Evolutionary conservation across 2,797 vertebrate genomes (phyloP), one percentile per base, ranked within the genome.

Genomic region (Phoebastria nigripes): DNA sequence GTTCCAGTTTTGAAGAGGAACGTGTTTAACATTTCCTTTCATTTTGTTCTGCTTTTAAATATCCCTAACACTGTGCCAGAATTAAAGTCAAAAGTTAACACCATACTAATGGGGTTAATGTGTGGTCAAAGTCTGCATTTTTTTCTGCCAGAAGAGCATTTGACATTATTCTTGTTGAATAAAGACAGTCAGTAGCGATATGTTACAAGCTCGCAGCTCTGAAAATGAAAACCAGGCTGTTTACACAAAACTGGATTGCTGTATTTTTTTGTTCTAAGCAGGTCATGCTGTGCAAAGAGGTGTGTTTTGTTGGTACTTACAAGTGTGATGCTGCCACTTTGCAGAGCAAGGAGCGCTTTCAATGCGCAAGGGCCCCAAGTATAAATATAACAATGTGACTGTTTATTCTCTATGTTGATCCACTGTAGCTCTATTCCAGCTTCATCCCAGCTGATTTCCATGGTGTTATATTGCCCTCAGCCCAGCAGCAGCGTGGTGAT

Each of bases 21-120:
- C 66, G 63, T 76, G 65, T 62, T 89, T 93, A 92, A 94, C 69
- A 78, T 92, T 96, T 95, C 72, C 76, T 91, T 96, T 90, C 76
- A 81, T 92, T 97, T 89, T 87, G 76, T 86, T 94, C 94, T 83
- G 61, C 92, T 95, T 96, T 96, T 93, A 96, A 96, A 91, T 90
- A 91, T 89, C 90, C 70, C 55, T 94, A 96, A 91, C 76, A 70
- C 55, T 44, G 72, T 83, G 87, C 82, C 84, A 93, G 87, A 91
- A 92, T 28, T 89, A 78, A 94, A 97, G 96, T 94, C 90, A 94
- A 86, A 97, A 97, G 94, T 92, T 96, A 96, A 96, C 93, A 79
- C 76, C 58, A 55, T 89, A 81, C 93, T 96, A 97, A 93, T 96
- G 93, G 93, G 92, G 93, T 96, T 97, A 97, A 97, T 91, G 76